These are phyloP conservation scores for Ethmia dodecea DNA, from an alignment of 2,888 invertebrate genomes.

Conservation along the genomic window DNA sequence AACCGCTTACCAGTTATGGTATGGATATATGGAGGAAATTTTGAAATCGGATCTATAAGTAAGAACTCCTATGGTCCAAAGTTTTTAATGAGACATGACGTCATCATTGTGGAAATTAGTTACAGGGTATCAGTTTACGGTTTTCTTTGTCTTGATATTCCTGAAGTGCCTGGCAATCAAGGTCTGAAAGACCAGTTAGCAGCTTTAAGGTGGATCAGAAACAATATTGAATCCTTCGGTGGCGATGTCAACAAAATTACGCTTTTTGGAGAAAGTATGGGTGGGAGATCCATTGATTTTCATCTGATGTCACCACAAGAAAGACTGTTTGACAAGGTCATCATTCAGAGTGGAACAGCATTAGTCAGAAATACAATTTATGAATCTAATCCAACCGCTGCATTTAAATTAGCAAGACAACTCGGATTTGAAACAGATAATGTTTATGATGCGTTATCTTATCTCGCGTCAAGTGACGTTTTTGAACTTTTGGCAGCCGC, in stretches of 20 bases:
- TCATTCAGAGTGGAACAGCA: conserved; percentile 41
- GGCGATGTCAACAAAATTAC: conserved; percentile 42
- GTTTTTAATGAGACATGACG: conserved; percentile 37
- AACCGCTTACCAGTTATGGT: conserved; percentile 43
- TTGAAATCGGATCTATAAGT: conserved; percentile 24
- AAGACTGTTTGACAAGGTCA: conserved; percentile 33
- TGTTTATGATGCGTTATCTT: conserved; percentile 29
- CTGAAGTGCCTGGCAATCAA: conserved; percentile 44
- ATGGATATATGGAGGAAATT: conserved; percentile 42
- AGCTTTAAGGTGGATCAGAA: conserved; percentile 44
- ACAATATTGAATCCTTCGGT: conserved; percentile 44
- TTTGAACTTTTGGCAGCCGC: conserved; percentile 27
- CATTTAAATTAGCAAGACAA: conserved; percentile 32
- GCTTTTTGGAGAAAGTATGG: conserved; percentile 40
- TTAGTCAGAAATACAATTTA: conserved; percentile 25
- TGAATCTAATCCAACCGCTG: conserved; percentile 28
- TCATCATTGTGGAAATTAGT: conserved; percentile 41
- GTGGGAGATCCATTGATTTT: conserved; percentile 37
- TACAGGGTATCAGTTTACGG: conserved; percentile 47
- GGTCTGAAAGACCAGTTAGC: conserved; percentile 46
- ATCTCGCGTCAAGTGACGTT: conserved; percentile 25
- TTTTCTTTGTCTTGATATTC: conserved; percentile 44
- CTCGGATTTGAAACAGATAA: conserved; percentile 27
- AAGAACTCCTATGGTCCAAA: conserved; percentile 31
- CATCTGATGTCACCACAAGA: conserved; percentile 36